phyloP scores from a whole-genome alignment of 2,113 vertebrate genomes.

The Protobothrops flavoviridis region DNA sequence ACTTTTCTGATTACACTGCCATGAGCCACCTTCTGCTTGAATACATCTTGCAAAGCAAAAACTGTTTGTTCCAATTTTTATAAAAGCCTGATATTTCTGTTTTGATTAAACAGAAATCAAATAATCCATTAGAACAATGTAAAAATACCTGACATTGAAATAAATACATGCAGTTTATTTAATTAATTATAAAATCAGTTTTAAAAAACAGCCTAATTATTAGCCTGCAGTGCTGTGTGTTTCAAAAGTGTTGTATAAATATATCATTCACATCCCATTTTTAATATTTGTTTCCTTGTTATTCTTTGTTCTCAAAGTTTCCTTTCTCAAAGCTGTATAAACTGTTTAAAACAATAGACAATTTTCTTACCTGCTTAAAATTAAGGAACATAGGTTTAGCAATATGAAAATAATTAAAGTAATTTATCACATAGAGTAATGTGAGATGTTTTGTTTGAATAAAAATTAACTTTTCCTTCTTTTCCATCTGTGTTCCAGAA shows the following conservation, averaged over 20 bases:
- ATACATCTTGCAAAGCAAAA: neutral
- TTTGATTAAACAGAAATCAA: neutral
- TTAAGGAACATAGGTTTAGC: slow-evolving; percentile 35
- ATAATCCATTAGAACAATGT: neutral
- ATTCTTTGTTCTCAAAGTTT: slow-evolving; percentile 8
- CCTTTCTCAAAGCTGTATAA: slow-evolving; percentile 38
- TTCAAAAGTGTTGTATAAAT: neutral
- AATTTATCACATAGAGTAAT: slow-evolving; percentile 58
- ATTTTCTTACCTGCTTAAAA: slow-evolving; percentile 47
- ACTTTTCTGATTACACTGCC: neutral
- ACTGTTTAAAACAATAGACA: slow-evolving; percentile 7
- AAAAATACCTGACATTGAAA: neutral
- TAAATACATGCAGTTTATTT: neutral
- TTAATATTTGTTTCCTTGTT: neutral
- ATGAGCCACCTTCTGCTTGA: neutral
- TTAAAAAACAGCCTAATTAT: neutral
- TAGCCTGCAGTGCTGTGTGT: neutral
- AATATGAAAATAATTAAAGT: slow-evolving; percentile 62
- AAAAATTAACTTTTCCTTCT: slow-evolving; percentile 42
- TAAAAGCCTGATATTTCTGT: neutral
- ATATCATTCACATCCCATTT: neutral
- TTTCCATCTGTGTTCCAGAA: slow-evolving; percentile 13
- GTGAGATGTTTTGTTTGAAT: slow-evolving; percentile 48
- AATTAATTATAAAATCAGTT: neutral
- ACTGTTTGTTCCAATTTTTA: neutral